Percentiles rank a stretch among this genome's conserved stretches.
Conservation (phyloP, 2,113 vertebrate genomes). For the Cyprinodon brontotheroides region DNA sequence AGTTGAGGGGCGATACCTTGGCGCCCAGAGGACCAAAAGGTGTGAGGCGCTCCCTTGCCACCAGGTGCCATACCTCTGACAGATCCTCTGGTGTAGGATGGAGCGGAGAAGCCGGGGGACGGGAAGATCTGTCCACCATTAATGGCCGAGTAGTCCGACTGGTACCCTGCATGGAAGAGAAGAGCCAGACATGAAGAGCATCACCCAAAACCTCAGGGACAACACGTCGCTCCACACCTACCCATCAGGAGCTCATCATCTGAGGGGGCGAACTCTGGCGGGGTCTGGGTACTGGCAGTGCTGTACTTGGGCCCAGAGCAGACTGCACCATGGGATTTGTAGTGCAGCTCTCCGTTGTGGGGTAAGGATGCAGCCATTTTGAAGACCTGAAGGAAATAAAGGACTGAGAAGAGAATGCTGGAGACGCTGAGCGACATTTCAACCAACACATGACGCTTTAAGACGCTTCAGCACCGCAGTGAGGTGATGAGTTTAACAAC, state of each 20-base stretch:
- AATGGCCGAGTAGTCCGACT: slow-evolving; percentile 80
- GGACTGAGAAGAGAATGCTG: neutral
- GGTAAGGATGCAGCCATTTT: slow-evolving; percentile 84
- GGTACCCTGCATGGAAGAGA: slow-evolving; percentile 73
- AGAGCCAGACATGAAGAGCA: neutral
- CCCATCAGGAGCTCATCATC: slow-evolving; percentile 83
- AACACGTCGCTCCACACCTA: slow-evolving; percentile 38
- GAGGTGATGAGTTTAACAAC: too few relatives aligned
- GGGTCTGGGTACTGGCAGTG: slow-evolving; percentile 91
- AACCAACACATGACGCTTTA: neutral
- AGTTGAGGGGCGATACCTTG: slow-evolving; percentile 79
- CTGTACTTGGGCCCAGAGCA: slow-evolving; percentile 81
- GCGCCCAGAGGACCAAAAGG: slow-evolving; percentile 81
- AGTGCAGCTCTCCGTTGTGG: slow-evolving; percentile 81
- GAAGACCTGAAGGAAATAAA: slow-evolving; percentile 81
- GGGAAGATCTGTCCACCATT: slow-evolving; percentile 83
- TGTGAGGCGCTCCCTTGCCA: slow-evolving; percentile 80
- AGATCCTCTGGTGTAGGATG: slow-evolving; percentile 84
- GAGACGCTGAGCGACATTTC: neutral
- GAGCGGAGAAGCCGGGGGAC: slow-evolving; percentile 79
- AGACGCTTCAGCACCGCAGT: too few relatives aligned
- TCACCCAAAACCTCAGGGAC: too few relatives aligned
- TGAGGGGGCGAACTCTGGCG: slow-evolving; percentile 84
- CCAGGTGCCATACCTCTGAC: slow-evolving; percentile 85
- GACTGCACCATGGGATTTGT: slow-evolving; percentile 75